Evolutionary conservation across 2,888 invertebrate species (phyloP).

Genomic region (Itoplectis maculator): DNA sequence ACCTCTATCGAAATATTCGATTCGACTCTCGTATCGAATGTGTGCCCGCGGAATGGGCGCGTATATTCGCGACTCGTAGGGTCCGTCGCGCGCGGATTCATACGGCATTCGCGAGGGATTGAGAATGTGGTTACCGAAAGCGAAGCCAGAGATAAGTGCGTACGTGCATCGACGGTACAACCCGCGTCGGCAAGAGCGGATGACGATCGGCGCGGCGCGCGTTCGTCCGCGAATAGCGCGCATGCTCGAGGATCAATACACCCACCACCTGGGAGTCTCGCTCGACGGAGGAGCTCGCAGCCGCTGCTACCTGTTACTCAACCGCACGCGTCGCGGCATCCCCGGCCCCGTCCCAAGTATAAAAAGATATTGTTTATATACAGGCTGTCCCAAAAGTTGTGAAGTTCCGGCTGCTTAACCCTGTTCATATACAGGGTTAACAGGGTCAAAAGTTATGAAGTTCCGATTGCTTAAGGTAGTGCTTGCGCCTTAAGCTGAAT

Average conservation of each 20-base stretch:
- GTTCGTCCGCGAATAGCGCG: conserved; percentile 30
- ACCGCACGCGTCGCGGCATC: conserved; percentile 1
- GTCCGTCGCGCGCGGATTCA: conserved; percentile 61
- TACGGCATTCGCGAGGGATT: conserved; percentile 65
- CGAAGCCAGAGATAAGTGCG: conserved; percentile 69
- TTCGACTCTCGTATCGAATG: conserved; percentile 68
- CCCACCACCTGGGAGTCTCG: conserved; percentile 25
- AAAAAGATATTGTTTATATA: no score
- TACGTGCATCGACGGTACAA: conserved; percentile 64
- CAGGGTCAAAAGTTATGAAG: no score
- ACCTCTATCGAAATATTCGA: conserved; percentile 68
- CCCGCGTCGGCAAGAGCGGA: conserved; percentile 34
- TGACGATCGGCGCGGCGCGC: no score
- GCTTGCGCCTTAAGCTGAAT: no score
- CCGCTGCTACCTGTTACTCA: conserved; percentile 60
- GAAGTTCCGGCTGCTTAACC: no score
- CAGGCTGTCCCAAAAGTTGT: no score
- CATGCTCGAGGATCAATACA: conserved; percentile 47
- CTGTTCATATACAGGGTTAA: no score
- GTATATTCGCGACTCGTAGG: conserved; percentile 25
- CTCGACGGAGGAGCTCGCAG: conserved; percentile 31
- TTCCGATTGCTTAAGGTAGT: no score
- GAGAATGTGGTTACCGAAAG: conserved; percentile 70
- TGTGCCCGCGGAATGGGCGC: conserved; percentile 22
- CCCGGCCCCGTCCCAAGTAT: no score